These are phyloP conservation scores for Pseudocheirus occidentalis DNA, from an alignment of 2,797 vertebrate genomes.

Conservation along the genomic window DNA sequence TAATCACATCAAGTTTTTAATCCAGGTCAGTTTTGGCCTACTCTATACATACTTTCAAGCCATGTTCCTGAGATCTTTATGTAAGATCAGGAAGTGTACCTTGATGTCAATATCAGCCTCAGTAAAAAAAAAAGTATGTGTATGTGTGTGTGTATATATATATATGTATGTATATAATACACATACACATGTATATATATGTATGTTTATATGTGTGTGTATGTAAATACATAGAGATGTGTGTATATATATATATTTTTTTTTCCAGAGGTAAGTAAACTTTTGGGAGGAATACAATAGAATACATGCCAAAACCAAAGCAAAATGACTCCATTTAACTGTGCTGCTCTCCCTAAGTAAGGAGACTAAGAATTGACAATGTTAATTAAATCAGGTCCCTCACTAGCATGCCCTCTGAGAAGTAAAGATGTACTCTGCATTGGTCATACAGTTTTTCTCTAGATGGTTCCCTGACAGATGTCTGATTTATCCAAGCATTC, in stretches of 20 bases:
- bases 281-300: background rate
- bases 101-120: background rate
- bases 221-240: too few species aligned
- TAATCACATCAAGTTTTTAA: background rate
- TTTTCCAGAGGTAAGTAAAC: background rate
- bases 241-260: background rate
- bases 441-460: background rate
- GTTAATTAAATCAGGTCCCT: background rate
- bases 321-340: background rate
- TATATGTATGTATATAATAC: background rate
- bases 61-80: background rate
- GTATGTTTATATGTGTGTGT: too few species aligned
- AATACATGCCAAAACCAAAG: background rate
- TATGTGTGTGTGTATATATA: background rate
- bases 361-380: constrained; percentile 1
- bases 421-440: background rate
- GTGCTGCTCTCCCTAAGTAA: constrained; percentile 4
- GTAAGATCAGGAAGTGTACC: background rate
- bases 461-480: background rate
- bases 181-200: too few species aligned
- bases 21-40: background rate
- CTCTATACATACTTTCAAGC: background rate
- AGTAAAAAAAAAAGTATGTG: too few species aligned
- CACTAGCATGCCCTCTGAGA: background rate
- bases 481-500: background rate